phyloP scores from a whole-genome alignment of 37 sponge, comb jelly and placozoan genomes.

The Petrosia ficiformis region DNA sequence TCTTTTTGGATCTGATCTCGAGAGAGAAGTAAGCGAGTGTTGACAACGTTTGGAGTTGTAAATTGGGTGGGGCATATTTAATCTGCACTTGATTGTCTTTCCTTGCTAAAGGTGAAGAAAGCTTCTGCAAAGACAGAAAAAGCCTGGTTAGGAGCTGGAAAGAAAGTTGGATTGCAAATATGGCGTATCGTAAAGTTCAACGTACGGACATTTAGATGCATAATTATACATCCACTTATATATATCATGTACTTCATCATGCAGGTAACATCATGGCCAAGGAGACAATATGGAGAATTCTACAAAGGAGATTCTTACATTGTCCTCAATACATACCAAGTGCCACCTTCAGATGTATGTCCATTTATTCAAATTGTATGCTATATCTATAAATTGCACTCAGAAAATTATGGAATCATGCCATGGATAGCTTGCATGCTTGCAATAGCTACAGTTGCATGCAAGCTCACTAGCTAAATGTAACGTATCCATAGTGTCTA shows the following conservation, averaged over 20 bases:
- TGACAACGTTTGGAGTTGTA: neutral
- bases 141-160: constrained; percentile 92
- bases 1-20: constrained; percentile 94
- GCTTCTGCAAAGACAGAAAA: constrained; percentile 90
- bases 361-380: neutral
- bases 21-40: constrained; percentile 56
- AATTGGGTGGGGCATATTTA: neutral
- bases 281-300: constrained; percentile 75
- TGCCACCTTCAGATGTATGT: constrained; percentile 17
- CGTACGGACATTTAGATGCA: constrained; percentile 52
- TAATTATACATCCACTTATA: no score
- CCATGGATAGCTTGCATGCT: no score
- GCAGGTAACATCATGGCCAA: constrained; percentile 72
- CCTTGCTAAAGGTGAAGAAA: constrained; percentile 77
- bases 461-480: neutral
- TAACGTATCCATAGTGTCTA: neutral
- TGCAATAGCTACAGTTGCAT: neutral
- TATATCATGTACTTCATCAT: no score
- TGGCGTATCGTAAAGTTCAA: constrained; percentile 98
- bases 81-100: no score
- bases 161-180: constrained; percentile 86
- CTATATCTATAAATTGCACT: neutral
- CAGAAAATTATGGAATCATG: neutral
- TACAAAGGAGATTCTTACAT: constrained; percentile 89
- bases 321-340: constrained; percentile 83